These are phyloP conservation scores for Sialia sialis DNA, from an alignment of 2,113 vertebrate genomes.

Conservation along the genomic window DNA sequence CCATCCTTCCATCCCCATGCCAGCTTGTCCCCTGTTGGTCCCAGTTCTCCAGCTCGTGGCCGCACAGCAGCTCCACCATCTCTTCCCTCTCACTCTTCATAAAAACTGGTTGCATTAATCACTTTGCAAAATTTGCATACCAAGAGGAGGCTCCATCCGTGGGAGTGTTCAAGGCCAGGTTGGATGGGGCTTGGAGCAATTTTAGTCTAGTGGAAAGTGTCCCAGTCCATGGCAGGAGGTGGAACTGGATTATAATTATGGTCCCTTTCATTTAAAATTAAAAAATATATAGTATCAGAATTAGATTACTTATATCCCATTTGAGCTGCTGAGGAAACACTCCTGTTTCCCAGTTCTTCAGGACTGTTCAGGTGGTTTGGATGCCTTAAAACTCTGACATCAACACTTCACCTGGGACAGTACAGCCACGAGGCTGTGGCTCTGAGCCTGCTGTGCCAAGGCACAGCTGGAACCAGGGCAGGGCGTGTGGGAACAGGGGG, in stretches of 20 bases:
- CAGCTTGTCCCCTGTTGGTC: background rate
- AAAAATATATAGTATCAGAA: background rate
- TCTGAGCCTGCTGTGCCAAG: background rate
- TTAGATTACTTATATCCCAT: background rate
- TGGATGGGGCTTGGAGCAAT: background rate
- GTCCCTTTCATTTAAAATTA: background rate
- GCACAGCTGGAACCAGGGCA: background rate
- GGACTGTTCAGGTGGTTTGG: background rate
- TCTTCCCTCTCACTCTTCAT: background rate
- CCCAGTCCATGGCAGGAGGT: background rate
- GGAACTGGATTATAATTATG: background rate
- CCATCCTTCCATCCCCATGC: background rate
- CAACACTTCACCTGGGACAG: background rate
- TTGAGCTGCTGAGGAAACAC: background rate
- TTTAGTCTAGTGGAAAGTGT: accelerated
- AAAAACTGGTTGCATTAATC: background rate
- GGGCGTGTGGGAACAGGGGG: accelerated
- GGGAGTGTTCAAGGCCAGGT: background rate
- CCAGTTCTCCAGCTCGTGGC: background rate
- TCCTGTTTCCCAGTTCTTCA: background rate
- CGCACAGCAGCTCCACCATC: background rate
- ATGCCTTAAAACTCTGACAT: background rate
- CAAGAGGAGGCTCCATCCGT: background rate
- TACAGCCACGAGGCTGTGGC: accelerated
- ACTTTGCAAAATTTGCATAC: background rate